Evolutionary conservation across 1,140 invertebrate genomes (phyloP).

Genomic region (Antheraea pernyi): DNA sequence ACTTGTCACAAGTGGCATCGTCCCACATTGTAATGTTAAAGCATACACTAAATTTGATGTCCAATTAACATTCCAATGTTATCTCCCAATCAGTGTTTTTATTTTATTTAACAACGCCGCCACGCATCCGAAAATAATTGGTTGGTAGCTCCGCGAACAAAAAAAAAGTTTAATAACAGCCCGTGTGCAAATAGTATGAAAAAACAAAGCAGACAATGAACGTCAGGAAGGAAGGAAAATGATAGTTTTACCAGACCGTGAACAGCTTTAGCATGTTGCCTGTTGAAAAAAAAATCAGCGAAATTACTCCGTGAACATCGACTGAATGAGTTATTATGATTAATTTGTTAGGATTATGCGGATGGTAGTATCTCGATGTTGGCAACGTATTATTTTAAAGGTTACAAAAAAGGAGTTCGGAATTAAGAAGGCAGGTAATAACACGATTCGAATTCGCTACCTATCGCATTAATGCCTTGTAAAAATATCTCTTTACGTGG

Average conservation of each 20-base stretch:
- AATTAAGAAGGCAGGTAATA: neutral
- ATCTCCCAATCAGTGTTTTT: neutral
- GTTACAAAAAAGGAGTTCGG: neutral
- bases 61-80: neutral
- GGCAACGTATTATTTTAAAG: neutral
- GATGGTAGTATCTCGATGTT: neutral
- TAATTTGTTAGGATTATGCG: neutral
- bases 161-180: neutral
- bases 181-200: neutral
- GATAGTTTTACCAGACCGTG: conserved; percentile 34
- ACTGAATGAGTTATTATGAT: neutral
- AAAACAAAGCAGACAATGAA: conserved; percentile 16
- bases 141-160: neutral
- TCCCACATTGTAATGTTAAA: neutral
- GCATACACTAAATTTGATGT: neutral
- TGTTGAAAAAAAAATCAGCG: neutral
- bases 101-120: neutral
- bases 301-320: neutral
- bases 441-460: neutral
- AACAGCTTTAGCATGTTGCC: conserved; percentile 11
- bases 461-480: neutral
- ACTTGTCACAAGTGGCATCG: neutral
- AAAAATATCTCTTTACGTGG: too few species aligned
- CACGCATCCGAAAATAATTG: too few species aligned
- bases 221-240: conserved; percentile 22